phyloP scores from a whole-genome alignment of 1,140 invertebrate species.

The Dendroctonus valens region DNA sequence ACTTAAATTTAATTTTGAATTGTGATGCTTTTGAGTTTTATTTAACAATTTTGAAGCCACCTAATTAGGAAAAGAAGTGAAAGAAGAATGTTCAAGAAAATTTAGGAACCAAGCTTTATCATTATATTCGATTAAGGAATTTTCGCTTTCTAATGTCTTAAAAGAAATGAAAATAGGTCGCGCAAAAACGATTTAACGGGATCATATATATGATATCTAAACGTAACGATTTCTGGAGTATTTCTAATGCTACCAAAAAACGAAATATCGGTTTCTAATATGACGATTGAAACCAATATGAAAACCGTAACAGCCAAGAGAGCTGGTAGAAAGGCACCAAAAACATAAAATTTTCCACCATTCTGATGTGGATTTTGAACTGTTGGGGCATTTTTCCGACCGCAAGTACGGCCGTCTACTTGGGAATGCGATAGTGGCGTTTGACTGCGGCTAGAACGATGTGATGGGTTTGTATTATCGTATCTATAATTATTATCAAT shows the following conservation, averaged over 20 bases:
- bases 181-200: conserved; percentile 74
- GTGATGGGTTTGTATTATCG: conserved; percentile 54
- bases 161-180: conserved; percentile 37
- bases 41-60: no score
- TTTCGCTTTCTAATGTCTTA: no score
- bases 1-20: no score
- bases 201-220: conserved; percentile 78
- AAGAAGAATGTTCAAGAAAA: no score
- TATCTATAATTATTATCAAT: conserved; percentile 55
- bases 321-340: conserved; percentile 71
- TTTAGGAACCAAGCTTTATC: no score
- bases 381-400: conserved; percentile 45
- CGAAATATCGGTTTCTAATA: conserved; percentile 75
- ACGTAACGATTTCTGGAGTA: conserved; percentile 74
- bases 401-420: conserved; percentile 42
- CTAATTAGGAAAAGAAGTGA: no score
- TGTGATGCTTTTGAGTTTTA: no score
- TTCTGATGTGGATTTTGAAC: conserved; percentile 39
- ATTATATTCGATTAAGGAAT: no score
- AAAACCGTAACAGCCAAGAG: conserved; percentile 67
- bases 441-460: conserved; percentile 59
- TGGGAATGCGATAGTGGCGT: conserved; percentile 51
- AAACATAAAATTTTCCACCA: conserved; percentile 42
- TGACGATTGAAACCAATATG: conserved; percentile 62
- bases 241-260: conserved; percentile 67